Conservation (phyloP, 2,888 invertebrate species). For the Flexamia atlantica region DNA sequence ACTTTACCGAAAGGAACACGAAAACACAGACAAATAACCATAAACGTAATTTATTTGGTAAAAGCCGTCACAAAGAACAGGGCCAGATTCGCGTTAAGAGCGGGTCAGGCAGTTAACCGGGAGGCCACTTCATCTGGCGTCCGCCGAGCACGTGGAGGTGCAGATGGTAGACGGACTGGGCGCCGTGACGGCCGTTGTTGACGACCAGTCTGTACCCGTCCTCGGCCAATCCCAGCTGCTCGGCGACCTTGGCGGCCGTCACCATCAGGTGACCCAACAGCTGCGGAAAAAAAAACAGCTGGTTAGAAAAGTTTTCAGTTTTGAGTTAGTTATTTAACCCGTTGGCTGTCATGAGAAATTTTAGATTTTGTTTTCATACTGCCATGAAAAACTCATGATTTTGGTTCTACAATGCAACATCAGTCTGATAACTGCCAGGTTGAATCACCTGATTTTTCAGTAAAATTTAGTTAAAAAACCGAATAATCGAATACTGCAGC, state of each 20-base stretch:
- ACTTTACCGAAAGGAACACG: no score
- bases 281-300: constrained; percentile 72
- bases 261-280: constrained; percentile 87
- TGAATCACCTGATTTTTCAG: no score
- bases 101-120: constrained; percentile 81
- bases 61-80: not conserved
- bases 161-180: constrained; percentile 96
- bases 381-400: no score
- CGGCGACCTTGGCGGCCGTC: constrained; percentile 89
- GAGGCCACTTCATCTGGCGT: constrained; percentile 96
- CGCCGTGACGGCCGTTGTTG: constrained; percentile 94
- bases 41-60: not conserved
- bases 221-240: constrained; percentile 82
- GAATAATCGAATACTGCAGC: no score
- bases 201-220: constrained; percentile 94
- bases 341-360: no score
- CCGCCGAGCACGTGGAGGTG: constrained; percentile 96
- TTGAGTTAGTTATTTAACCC: constrained; percentile 11
- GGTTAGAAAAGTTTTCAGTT: no score
- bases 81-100: not conserved
- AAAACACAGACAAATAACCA: no score
- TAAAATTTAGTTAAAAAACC: no score
- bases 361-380: no score
- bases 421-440: no score
- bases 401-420: no score